Evolutionary conservation across 2,888 invertebrate genomes (phyloP).

Genomic region (Apocheima hispidaria): DNA sequence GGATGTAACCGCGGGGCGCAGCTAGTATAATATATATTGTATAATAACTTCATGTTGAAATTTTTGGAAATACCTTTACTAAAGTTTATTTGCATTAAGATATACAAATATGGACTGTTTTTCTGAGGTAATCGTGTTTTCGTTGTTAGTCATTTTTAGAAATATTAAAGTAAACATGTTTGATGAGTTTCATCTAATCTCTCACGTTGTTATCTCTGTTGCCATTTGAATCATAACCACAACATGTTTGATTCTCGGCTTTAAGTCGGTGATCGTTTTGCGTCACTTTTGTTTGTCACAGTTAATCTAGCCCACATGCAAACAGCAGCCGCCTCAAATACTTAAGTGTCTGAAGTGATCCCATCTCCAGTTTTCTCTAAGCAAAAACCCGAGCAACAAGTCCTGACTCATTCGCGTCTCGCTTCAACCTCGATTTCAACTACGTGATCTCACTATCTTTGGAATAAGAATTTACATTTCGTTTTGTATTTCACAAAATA

Average conservation of each 20-base stretch:
- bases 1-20: too few species aligned
- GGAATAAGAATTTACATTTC: conserved; percentile 40
- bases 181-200: conserved; percentile 6
- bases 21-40: conserved; percentile 22
- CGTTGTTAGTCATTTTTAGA: neutral
- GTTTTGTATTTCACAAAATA: conserved; percentile 24
- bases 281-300: conserved; percentile 10
- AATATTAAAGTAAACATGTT: conserved; percentile 1
- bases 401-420: conserved; percentile 58
- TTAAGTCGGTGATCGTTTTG: neutral
- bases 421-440: conserved; percentile 49
- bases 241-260: neutral
- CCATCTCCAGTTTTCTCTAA: conserved; percentile 52
- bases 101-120: neutral
- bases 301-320: conserved; percentile 7
- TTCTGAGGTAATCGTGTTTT: neutral
- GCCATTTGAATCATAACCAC: conserved; percentile 2
- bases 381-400: conserved; percentile 60
- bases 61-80: conserved; percentile 5
- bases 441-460: conserved; percentile 49
- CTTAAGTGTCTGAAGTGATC: conserved; percentile 18
- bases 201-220: conserved; percentile 12
- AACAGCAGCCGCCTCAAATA: conserved; percentile 4
- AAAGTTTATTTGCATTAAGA: neutral
- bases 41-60: neutral